Evolutionary conservation across 2,888 invertebrate species (phyloP), one percentile per base, ranked within the genome.

Genomic region (Blastobasis lacticolella): DNA sequence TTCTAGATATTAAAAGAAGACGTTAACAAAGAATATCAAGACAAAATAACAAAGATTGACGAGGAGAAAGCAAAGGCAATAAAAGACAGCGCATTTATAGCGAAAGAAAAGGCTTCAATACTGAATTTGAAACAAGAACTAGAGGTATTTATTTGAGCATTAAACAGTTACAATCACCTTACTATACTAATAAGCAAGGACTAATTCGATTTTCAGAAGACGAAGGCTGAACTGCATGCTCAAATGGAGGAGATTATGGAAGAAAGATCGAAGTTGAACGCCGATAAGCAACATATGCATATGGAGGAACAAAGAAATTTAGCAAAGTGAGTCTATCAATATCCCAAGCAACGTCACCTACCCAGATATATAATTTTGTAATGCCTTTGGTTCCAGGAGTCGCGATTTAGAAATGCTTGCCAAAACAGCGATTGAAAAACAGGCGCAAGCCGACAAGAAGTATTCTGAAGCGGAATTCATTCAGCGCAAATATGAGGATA

Each of bases 351-450:
- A 23, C 23, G 23, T 23, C 1, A 40, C 41, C 41, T 40, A 40
- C 41, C 41, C 9, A 40, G 6, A n/a, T n/a, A 40, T 40, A 4
- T 45, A 42, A 48, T 44, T 10, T 44, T 46, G 38, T 48, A 8
- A 41, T 37, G 49, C 23, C 7, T 49, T 42, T 41, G 9, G 45
- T 73, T 73, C 50, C 58, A 89, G 89, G 57, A 79, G 76, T 61
- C 81, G 87, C 37, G 88, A 89, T 60, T 69, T 90, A 56, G 83
- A 91, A 70, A 73, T 89, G 1, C 64, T 91, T 44, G 90, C 90
- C 7, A 90, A 90, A 73, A 75, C 88, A 4, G 78, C 90, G 23
- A 73, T 91, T 53, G 90, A 90, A 10, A 91, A 91, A 66, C 91
- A 91, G 68, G 85, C 90, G 10, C 88, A 88, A 57, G 89, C 91